Conservation (phyloP, 2,797 vertebrate genomes). For the Malurus splendens region DNA sequence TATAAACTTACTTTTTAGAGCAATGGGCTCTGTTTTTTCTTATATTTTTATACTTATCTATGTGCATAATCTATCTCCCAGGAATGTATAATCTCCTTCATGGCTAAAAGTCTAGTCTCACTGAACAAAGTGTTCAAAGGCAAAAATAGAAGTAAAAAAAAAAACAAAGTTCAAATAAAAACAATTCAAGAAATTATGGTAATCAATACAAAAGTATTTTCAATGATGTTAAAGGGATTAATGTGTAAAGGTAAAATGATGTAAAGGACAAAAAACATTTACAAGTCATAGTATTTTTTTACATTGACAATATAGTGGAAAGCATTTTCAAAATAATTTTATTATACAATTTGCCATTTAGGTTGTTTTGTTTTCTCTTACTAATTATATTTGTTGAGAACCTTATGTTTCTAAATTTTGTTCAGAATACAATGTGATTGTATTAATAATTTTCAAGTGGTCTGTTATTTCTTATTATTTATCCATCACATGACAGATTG, state of each 20-base stretch:
- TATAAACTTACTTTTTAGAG: background rate
- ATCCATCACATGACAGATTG: background rate
- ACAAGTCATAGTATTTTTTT: background rate
- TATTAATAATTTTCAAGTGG: background rate
- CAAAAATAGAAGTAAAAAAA: background rate
- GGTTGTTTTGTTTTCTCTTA: background rate
- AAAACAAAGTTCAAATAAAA: background rate
- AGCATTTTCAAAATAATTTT: background rate
- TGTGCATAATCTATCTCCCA: background rate
- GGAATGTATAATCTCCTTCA: background rate
- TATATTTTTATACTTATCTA: background rate
- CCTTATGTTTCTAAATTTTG: background rate
- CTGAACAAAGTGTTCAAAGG: background rate
- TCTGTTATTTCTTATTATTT: background rate
- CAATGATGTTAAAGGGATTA: background rate
- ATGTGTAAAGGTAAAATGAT: no score
- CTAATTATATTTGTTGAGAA: background rate
- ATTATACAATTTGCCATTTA: background rate
- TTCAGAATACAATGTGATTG: background rate
- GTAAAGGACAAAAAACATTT: background rate
- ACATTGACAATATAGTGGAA: background rate
- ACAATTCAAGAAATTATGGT: background rate
- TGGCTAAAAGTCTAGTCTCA: background rate
- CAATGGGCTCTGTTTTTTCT: background rate
- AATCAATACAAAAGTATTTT: background rate